A percentile compares a stretch with the other conserved stretches of the same genome.
Conservation (phyloP, 2,797 vertebrate species). For the Masticophis lateralis region DNA sequence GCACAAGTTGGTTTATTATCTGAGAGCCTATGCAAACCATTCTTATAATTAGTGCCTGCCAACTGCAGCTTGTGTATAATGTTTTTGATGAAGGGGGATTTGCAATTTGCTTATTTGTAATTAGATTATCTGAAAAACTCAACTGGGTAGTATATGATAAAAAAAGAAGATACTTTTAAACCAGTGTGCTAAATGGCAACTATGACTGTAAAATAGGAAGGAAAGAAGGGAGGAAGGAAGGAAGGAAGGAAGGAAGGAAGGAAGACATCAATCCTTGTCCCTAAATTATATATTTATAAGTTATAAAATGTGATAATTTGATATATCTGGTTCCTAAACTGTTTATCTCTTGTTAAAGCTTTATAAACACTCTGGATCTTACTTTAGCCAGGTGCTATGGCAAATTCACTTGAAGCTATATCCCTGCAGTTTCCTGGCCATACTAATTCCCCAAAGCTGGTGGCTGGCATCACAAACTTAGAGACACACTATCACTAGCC, state of each 20-base stretch:
- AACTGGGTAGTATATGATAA: conserved; percentile 6
- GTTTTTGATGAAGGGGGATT: background rate
- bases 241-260: conserved; percentile 26
- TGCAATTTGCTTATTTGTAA: background rate
- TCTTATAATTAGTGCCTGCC: background rate
- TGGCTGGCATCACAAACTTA: background rate
- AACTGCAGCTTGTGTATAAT: background rate
- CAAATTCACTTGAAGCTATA: background rate
- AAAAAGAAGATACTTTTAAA: background rate
- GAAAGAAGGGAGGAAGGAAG: conserved; percentile 1
- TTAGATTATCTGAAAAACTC: background rate
- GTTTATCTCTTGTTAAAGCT: conserved; percentile 16
- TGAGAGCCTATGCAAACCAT: background rate
- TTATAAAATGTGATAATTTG: background rate
- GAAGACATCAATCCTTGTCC: background rate
- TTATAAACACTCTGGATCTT: conserved; percentile 37
- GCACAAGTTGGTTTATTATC: background rate
- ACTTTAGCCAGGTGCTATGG: conserved; percentile 26
- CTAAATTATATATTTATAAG: background rate
- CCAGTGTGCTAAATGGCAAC: background rate
- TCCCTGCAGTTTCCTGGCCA: background rate
- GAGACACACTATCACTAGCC: background rate
- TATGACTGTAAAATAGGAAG: background rate
- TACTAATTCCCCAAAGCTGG: background rate
- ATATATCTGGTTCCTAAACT: conserved; percentile 11